Conservation (phyloP, 2,113 vertebrate genomes). For the Girardinichthys multiradiatus region DNA sequence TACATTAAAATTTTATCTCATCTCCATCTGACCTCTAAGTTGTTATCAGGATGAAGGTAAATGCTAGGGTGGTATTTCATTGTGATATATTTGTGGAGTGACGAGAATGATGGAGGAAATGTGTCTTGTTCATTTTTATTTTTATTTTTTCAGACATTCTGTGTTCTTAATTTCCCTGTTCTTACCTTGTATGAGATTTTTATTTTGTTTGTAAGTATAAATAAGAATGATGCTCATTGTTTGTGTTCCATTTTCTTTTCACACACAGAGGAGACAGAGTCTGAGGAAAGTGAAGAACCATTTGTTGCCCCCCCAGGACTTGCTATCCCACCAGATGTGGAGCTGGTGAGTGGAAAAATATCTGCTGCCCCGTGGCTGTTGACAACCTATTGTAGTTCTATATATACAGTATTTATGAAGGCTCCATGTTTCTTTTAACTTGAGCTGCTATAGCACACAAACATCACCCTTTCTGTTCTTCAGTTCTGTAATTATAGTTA, state of each 20-base stretch:
- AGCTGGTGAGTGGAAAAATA: constrained; percentile 86
- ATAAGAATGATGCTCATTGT: background rate
- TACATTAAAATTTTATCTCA: constrained; percentile 17
- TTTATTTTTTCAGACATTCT: background rate
- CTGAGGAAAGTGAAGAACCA: constrained; percentile 92
- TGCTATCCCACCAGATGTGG: constrained; percentile 91
- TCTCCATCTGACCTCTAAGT: constrained; percentile 22
- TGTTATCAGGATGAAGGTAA: constrained; percentile 24
- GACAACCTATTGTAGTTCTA: background rate
- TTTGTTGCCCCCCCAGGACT: constrained; percentile 92
- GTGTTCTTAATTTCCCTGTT: background rate
- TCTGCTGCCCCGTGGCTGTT: background rate
- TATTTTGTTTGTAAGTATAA: background rate
- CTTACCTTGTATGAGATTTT: background rate
- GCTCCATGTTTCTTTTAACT: constrained; percentile 3
- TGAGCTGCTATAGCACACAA: background rate
- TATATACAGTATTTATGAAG: background rate
- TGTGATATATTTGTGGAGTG: constrained; percentile 13
- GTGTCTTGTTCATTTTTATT: constrained; percentile 7
- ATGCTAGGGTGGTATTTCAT: constrained; percentile 8
- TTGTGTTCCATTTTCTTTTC: constrained; percentile 12
- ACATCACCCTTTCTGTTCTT: background rate
- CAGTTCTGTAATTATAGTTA: background rate
- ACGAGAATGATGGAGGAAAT: background rate
- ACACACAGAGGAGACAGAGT: constrained; percentile 79